Evolutionary conservation across 2,888 invertebrate species (phyloP), one percentile per base, ranked within the genome.

Genomic region (Heliconius erato): DNA sequence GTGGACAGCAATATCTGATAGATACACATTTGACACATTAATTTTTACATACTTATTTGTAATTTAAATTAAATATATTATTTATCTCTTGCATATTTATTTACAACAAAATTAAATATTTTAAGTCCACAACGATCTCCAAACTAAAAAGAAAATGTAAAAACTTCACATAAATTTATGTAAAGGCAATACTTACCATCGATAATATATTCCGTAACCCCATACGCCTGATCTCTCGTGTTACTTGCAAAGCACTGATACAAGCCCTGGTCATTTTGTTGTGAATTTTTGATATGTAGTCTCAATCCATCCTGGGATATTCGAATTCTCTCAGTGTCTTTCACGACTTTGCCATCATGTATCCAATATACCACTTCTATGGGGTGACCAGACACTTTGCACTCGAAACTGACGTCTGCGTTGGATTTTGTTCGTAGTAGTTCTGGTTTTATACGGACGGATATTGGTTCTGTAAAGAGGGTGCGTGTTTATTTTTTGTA

Each of bases 161-260:
- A 19, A 19, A 54, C 19, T 6, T 2, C 63, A 63, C 63, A 63
- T 23, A 63, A 11, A 63, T 19, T n/a, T 63, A 11, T 19, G 11
- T n/a, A n/a, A 11, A 63, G 1, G 3, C 63, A 11, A 3, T 44
- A n/a, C 81, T 96, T 93, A 98, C 98, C 98, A 87, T 98, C 98
- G 89, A 98, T 96, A 87, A 97, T 96, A 77, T 98, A 96, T 91
- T 98, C 98, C 2, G 98, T 97, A 0, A 97, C 97, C 16, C 98
- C 98, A 91, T 98, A 98, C 26, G 97, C 97, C 92, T 98, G 98
- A 90, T 98, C 98, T 94, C 97, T 97, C 86, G 98, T 97, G 89
- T 98, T 98, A 89, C 97, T 97, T 11, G 98, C 98, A 87, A 99
- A 97, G 91, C 99, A 99, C 90, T 99, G 99, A 93, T 98, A 99